Conservation (phyloP, 2,888 invertebrate genomes). For the Tenthredo mesomela region DNA sequence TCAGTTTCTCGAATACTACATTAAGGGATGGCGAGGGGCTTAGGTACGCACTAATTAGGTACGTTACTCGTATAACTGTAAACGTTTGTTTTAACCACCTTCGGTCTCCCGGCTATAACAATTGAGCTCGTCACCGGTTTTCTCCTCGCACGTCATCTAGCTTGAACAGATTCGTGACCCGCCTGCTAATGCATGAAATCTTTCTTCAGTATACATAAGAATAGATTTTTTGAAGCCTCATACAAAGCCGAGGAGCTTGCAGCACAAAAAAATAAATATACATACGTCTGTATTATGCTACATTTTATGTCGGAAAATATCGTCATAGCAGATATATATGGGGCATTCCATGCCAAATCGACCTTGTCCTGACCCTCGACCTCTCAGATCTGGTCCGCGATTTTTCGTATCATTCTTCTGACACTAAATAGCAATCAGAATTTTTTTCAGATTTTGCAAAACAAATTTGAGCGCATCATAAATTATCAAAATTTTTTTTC, state of each 20-base stretch:
- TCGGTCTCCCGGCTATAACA: not conserved
- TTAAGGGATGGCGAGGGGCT: not conserved
- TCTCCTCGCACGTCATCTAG: slow-evolving; percentile 11
- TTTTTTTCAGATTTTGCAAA: too few species aligned
- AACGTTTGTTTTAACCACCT: not conserved
- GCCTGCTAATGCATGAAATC: not conserved
- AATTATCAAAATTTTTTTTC: too few species aligned
- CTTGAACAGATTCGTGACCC: slow-evolving; percentile 15
- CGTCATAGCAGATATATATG: not conserved
- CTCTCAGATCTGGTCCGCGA: too few species aligned
- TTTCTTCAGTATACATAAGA: not conserved
- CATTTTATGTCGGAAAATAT: not conserved
- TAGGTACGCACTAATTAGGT: not conserved
- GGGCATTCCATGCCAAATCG: too few species aligned
- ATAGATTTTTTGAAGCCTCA: not conserved
- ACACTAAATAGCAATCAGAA: too few species aligned
- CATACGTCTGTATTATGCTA: not conserved
- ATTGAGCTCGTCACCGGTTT: slow-evolving; percentile 1
- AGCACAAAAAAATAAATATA: not conserved
- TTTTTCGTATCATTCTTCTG: too few species aligned
- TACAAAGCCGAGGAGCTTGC: not conserved
- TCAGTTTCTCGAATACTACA: not conserved
- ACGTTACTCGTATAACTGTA: not conserved
- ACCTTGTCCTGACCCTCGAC: too few species aligned
- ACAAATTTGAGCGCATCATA: too few species aligned